Evolutionary conservation across 2,888 invertebrate genomes (phyloP).

Genomic region (Meandrusa payeni): DNA sequence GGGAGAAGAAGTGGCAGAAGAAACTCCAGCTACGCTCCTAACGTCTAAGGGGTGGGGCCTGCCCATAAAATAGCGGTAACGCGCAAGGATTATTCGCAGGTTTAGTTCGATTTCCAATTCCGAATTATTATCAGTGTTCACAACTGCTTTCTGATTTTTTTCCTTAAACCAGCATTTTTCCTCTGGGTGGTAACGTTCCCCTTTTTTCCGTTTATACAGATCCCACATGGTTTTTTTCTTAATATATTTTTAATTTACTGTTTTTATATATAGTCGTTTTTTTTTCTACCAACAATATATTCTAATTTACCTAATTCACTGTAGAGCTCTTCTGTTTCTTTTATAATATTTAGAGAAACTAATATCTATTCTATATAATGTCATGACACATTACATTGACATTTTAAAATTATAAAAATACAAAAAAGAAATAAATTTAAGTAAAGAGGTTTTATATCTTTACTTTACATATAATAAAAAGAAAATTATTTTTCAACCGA

Average conservation of each 20-base stretch:
- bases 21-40: too few species aligned
- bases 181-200: constrained; percentile 24
- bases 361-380: too few species aligned
- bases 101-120: constrained; percentile 27
- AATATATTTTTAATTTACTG: background rate
- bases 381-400: too few species aligned
- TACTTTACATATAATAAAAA: too few species aligned
- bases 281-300: background rate
- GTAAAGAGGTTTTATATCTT: too few species aligned
- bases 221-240: constrained; percentile 10
- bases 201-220: constrained; percentile 25
- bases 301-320: background rate
- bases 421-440: too few species aligned
- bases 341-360: background rate
- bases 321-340: background rate
- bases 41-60: too few species aligned
- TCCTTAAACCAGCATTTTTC: constrained; percentile 18
- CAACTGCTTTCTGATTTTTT: constrained; percentile 25
- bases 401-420: too few species aligned
- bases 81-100: constrained; percentile 21
- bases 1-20: too few species aligned
- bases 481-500: too few species aligned
- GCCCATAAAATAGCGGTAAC: too few species aligned
- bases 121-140: constrained; percentile 25
- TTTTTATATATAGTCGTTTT: background rate